These are phyloP conservation scores for Ctenodactylus gundi DNA, from an alignment of 2,113 vertebrate genomes.

Conservation along the genomic window DNA sequence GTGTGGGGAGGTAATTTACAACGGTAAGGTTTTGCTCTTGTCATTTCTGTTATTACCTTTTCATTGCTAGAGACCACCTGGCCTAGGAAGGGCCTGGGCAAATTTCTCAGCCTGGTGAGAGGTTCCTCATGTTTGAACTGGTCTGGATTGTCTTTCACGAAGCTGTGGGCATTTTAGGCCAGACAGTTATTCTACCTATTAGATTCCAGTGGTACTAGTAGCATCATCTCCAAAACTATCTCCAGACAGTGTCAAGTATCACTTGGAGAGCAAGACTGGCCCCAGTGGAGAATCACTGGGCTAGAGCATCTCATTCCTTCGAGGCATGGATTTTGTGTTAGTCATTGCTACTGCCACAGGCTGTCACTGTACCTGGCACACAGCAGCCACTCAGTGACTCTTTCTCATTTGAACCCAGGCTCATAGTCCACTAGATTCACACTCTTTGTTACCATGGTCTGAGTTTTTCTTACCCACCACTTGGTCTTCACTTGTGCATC, in stretches of 20 bases:
- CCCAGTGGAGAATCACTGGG: not conserved
- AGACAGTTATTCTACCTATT: not conserved
- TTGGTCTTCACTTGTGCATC: not conserved
- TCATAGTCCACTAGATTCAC: not conserved
- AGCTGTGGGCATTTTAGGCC: not conserved
- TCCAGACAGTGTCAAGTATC: not conserved
- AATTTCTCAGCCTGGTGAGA: not conserved
- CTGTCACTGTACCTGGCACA: not conserved
- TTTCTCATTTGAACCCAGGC: not conserved
- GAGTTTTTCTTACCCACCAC: not conserved
- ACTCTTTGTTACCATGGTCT: not conserved
- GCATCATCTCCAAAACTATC: not conserved
- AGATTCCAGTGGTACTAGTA: not conserved
- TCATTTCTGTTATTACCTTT: not conserved
- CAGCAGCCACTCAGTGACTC: too few species aligned
- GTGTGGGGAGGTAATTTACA: constrained; percentile 78
- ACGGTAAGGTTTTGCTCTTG: constrained; percentile 36
- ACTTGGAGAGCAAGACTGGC: not conserved
- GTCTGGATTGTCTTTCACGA: not conserved
- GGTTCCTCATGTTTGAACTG: not conserved
- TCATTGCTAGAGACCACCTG: constrained; percentile 44
- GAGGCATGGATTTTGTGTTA: too few species aligned
- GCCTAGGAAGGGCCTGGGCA: constrained; percentile 46
- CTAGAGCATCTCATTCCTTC: not conserved
- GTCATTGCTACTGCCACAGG: not conserved